A percentile compares a stretch with the other conserved stretches of the same genome.
Evolutionary conservation across 2,888 invertebrate genomes (phyloP).

Genomic region (Caenorhabditis sp.): DNA sequence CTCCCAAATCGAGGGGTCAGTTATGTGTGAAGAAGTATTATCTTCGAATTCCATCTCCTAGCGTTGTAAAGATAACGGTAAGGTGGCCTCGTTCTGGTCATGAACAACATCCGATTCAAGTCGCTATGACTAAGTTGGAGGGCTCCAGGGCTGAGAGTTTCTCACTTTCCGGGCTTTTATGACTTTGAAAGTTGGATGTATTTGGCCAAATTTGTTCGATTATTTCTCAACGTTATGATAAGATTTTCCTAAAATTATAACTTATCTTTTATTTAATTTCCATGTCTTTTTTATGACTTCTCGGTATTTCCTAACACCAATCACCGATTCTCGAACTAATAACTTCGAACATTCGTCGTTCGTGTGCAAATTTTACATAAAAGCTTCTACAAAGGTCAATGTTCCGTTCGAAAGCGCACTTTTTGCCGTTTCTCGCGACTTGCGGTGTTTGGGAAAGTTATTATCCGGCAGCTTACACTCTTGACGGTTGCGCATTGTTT

Average conservation of each 20-base stretch:
- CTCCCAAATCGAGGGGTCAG: slow-evolving; percentile 15
- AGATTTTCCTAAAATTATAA: too few species aligned
- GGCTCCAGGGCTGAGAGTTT: not conserved
- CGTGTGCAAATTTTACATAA: not conserved
- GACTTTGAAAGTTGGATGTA: too few species aligned
- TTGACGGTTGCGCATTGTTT: slow-evolving; percentile 49
- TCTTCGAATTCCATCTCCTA: slow-evolving; percentile 36
- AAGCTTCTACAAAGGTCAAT: too few species aligned
- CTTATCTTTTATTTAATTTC: too few species aligned
- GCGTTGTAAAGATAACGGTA: slow-evolving; percentile 22
- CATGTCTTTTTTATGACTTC: too few species aligned
- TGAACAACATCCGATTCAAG: slow-evolving; percentile 1
- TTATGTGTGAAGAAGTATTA: slow-evolving; percentile 29
- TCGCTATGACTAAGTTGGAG: not conserved
- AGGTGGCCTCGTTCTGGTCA: slow-evolving; percentile 5
- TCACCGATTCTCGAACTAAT: too few species aligned
- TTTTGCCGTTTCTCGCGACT: slow-evolving; percentile 26
- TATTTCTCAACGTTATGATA: too few species aligned
- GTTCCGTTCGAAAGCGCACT: slow-evolving; percentile 55
- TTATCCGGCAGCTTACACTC: slow-evolving; percentile 59
- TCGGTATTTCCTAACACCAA: too few species aligned
- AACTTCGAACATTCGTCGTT: too few species aligned
- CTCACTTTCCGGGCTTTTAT: not conserved
- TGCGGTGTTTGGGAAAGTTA: slow-evolving; percentile 49
- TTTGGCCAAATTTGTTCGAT: too few species aligned